A percentile compares a stretch with the other conserved stretches of the same genome.
Conservation (phyloP, 1,140 invertebrate species). For the Samia ricini region DNA sequence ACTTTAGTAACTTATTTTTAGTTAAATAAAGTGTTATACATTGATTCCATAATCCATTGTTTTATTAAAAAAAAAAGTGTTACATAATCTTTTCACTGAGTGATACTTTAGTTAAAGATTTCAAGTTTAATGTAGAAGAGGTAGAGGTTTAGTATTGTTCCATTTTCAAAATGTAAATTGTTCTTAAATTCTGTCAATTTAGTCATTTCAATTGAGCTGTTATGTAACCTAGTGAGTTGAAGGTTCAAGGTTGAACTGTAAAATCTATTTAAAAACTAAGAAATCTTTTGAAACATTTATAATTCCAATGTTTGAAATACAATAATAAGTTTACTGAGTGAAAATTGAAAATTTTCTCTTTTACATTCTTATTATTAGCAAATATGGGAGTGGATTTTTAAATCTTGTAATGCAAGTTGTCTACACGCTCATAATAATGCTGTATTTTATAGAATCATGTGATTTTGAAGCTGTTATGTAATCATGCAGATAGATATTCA, state of each 20-base stretch:
- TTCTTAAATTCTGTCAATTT: neutral
- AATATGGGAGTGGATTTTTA: conserved; percentile 38
- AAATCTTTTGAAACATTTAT: conserved; percentile 1
- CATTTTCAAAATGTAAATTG: neutral
- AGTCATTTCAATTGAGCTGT: conserved; percentile 28
- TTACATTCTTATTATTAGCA: conserved; percentile 25
- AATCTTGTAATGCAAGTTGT: conserved; percentile 38
- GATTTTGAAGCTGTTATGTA: conserved; percentile 62
- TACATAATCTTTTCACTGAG: conserved; percentile 45
- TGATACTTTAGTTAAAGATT: neutral
- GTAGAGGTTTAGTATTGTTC: conserved; percentile 3
- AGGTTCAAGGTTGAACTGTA: conserved; percentile 40
- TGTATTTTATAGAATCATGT: conserved; percentile 59
- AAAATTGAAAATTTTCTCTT: conserved; percentile 17
- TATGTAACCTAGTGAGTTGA: conserved; percentile 47
- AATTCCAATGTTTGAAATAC: neutral
- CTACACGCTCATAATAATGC: conserved; percentile 35
- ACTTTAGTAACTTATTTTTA: conserved; percentile 76
- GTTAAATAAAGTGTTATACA: conserved; percentile 75
- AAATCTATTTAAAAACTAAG: too few species aligned
- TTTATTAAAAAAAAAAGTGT: conserved; percentile 57
- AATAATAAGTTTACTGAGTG: conserved; percentile 5
- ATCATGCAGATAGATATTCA: conserved; percentile 40
- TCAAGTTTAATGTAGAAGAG: neutral
- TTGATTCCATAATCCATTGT: conserved; percentile 67